Evolutionary conservation across 1,140 invertebrate species (phyloP).

Genomic region (Penaeus vannamei): DNA sequence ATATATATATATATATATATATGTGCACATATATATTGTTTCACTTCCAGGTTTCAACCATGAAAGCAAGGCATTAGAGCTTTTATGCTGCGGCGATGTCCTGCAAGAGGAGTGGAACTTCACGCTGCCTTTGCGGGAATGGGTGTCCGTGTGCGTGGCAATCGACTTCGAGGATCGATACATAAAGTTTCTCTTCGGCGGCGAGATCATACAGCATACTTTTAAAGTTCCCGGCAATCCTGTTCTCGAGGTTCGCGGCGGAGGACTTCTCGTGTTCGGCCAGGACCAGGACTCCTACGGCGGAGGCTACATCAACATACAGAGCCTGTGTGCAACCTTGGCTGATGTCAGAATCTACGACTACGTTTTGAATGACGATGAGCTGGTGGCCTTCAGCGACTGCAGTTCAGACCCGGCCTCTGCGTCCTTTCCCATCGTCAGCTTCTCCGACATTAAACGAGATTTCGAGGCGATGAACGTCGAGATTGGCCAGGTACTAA

Average conservation of each 20-base stretch:
- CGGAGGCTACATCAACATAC: not conserved
- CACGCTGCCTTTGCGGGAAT: not conserved
- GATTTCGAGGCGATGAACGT: not conserved
- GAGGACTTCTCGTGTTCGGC: not conserved
- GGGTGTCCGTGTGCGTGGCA: not conserved
- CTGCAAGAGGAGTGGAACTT: not conserved
- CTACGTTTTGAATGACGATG: not conserved
- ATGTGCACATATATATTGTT: not conserved
- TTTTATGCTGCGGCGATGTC: not conserved
- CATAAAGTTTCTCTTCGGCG: not conserved
- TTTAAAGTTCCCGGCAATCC: not conserved
- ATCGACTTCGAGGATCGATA: not conserved
- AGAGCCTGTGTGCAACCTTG: not conserved
- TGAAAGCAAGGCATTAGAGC: not conserved
- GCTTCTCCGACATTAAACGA: not conserved
- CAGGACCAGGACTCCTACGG: slow-evolving; percentile 7
- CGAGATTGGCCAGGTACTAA: not conserved
- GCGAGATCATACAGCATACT: not conserved
- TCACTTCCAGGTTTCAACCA: not conserved
- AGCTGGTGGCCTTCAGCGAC: not conserved
- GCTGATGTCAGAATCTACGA: slow-evolving; percentile 5
- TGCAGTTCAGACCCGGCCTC: not conserved
- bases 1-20: too few species aligned
- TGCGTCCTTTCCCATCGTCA: not conserved
- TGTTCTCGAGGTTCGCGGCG: not conserved